phyloP scores from a whole-genome alignment of 2,113 vertebrate genomes.

The Lamprotornis superbus region DNA sequence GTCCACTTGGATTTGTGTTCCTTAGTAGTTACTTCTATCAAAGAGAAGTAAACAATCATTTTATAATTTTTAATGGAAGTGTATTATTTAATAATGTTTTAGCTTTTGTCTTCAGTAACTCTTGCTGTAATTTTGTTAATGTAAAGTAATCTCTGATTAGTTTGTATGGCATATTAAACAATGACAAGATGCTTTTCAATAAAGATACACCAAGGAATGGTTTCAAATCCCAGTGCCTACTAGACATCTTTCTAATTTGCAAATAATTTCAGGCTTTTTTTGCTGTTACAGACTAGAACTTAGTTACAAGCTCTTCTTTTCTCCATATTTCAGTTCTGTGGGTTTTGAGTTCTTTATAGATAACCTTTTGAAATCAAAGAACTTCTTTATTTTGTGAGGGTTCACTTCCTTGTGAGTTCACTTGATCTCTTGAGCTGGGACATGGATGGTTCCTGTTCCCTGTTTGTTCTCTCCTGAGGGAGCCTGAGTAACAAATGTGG shows the following conservation, averaged over 20 bases:
- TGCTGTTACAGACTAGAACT: not conserved
- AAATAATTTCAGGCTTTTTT: not conserved
- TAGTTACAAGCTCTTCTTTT: not conserved
- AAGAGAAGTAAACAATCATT: not conserved
- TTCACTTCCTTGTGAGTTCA: not conserved
- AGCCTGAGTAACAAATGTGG: not conserved
- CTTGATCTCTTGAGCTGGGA: not conserved
- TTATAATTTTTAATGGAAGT: constrained; percentile 16
- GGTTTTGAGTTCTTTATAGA: not conserved
- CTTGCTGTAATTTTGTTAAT: not conserved
- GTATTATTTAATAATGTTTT: constrained; percentile 6
- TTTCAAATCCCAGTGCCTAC: not conserved
- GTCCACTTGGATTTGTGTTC: constrained; percentile 18
- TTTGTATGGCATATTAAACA: not conserved
- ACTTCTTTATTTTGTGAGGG: not conserved
- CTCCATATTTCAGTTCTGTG: not conserved
- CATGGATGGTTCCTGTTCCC: not conserved
- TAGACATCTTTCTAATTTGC: not conserved
- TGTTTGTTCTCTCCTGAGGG: fast-evolving
- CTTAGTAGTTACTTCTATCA: not conserved
- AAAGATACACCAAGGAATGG: not conserved
- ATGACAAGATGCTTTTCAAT: not conserved
- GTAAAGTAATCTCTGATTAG: not conserved
- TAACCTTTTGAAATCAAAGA: not conserved
- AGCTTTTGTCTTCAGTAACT: not conserved